Evolutionary conservation across 30 jellyfish, hydroid and myxozoan genomes (phyloP).

Genomic region (Pseudorhiza aurosa): DNA sequence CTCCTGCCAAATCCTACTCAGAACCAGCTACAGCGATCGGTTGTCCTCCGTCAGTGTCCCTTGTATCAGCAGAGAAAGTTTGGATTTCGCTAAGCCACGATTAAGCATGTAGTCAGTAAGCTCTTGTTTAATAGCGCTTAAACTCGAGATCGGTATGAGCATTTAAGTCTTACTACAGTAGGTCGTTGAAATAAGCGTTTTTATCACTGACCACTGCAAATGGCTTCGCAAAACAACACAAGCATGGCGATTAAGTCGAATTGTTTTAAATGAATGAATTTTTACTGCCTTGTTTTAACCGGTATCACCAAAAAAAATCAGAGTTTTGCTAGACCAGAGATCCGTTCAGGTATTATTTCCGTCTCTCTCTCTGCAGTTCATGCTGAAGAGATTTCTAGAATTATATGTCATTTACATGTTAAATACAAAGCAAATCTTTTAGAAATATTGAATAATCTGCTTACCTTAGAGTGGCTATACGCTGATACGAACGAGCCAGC

Average conservation of each 20-base stretch:
- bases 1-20: too few species aligned
- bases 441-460: slow-evolving; percentile 13
- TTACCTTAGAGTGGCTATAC: slow-evolving; percentile 38
- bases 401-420: background rate
- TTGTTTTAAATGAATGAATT: too few species aligned
- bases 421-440: background rate
- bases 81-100: slow-evolving; percentile 76
- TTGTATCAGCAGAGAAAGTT: slow-evolving; percentile 53
- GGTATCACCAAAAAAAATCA: too few species aligned
- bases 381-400: background rate
- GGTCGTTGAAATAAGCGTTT: background rate
- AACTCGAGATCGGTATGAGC: slow-evolving; percentile 19
- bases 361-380: too few species aligned
- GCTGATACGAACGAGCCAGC: slow-evolving; percentile 37
- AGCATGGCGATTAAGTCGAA: too few species aligned
- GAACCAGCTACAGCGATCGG: too few species aligned
- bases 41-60: too few species aligned
- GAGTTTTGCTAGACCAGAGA: too few species aligned
- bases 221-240: too few species aligned
- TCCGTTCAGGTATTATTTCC: too few species aligned
- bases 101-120: slow-evolving; percentile 52
- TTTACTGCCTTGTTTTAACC: too few species aligned
- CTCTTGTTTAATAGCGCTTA: slow-evolving; percentile 68
- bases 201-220: slow-evolving; percentile 8
- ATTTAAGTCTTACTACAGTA: slow-evolving; percentile 51